Percentiles rank a stretch among this genome's conserved stretches.
Evolutionary conservation across 2,113 vertebrate genomes (phyloP).

Genomic region (Cochlearius cochlearius): DNA sequence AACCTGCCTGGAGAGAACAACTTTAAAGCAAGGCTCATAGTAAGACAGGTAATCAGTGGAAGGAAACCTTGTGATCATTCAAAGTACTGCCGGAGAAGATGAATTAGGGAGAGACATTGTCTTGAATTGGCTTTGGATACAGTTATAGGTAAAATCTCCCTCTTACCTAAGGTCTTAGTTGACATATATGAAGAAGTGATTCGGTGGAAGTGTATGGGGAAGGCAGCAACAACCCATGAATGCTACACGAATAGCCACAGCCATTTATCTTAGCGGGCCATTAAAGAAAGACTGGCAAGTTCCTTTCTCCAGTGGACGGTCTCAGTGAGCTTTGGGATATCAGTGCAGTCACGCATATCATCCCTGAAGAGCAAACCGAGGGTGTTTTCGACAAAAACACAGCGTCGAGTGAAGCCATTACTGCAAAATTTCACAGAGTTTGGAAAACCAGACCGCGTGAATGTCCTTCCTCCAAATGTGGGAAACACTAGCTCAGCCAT

Average conservation of each 20-base stretch:
- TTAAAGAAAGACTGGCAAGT: not conserved
- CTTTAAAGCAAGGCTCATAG: not conserved
- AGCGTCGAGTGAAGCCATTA: not conserved
- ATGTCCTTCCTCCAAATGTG: not conserved
- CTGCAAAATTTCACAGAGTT: not conserved
- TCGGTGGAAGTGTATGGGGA: not conserved
- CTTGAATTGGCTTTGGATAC: not conserved
- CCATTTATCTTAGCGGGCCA: not conserved
- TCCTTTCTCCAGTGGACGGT: not conserved
- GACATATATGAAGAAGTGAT: not conserved
- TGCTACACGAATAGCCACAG: not conserved
- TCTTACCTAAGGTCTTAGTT: not conserved
- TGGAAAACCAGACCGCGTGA: not conserved
- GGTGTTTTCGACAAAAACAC: not conserved
- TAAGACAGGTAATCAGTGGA: not conserved
- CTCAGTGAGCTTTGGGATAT: not conserved
- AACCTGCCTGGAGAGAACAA: not conserved
- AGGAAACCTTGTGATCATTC: not conserved
- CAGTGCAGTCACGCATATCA: not conserved
- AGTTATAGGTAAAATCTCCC: not conserved
- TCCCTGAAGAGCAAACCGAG: not conserved
- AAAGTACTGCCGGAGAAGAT: not conserved
- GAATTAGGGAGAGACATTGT: not conserved
- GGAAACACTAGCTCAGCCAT: slow-evolving; percentile 37
- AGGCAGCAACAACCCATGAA: not conserved